A percentile compares a stretch with the other conserved stretches of the same genome.
These are phyloP conservation scores for Drosophila setifemur DNA, from an alignment of 1,140 invertebrate species.

Conservation along the genomic window DNA sequence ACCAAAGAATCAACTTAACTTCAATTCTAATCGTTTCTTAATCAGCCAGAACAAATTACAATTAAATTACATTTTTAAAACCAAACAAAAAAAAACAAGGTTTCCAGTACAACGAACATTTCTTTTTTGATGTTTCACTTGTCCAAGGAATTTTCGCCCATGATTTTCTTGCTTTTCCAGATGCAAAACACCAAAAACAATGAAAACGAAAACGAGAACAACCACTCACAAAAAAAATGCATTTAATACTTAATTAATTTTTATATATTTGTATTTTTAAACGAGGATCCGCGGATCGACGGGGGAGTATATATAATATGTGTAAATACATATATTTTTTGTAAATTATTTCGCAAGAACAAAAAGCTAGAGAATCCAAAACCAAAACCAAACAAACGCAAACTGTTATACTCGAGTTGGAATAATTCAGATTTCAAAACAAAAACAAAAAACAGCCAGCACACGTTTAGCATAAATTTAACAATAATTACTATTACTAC, in stretches of 20 bases:
- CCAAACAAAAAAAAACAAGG: constrained; percentile 54
- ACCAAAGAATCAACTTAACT: constrained; percentile 22
- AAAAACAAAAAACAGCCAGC: constrained; percentile 62
- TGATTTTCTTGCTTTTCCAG: constrained; percentile 71
- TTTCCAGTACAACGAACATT: constrained; percentile 81
- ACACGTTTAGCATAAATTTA: constrained; percentile 77
- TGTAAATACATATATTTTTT: constrained; percentile 58
- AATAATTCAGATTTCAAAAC: constrained; percentile 49
- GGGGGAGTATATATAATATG: constrained; percentile 16
- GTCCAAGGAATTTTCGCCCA: constrained; percentile 37
- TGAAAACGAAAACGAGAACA: constrained; percentile 21
- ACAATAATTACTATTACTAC: constrained; percentile 56
- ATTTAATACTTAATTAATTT: constrained; percentile 81
- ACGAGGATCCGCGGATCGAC: neutral
- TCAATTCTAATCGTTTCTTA: constrained; percentile 51
- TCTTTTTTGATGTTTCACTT: constrained; percentile 56
- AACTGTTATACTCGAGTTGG: constrained; percentile 57
- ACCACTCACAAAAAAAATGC: constrained; percentile 63
- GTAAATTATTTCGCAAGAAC: constrained; percentile 77
- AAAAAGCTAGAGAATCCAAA: constrained; percentile 82
- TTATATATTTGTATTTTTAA: constrained; percentile 63
- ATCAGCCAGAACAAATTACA: constrained; percentile 14
- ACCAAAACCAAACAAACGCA: constrained; percentile 51
- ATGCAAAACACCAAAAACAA: constrained; percentile 6
- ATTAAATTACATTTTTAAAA: constrained; percentile 17